A percentile compares a stretch with the other conserved stretches of the same genome.
These are phyloP conservation scores for Lucifuga dentata DNA, from an alignment of 2,113 vertebrate genomes.

Conservation along the genomic window DNA sequence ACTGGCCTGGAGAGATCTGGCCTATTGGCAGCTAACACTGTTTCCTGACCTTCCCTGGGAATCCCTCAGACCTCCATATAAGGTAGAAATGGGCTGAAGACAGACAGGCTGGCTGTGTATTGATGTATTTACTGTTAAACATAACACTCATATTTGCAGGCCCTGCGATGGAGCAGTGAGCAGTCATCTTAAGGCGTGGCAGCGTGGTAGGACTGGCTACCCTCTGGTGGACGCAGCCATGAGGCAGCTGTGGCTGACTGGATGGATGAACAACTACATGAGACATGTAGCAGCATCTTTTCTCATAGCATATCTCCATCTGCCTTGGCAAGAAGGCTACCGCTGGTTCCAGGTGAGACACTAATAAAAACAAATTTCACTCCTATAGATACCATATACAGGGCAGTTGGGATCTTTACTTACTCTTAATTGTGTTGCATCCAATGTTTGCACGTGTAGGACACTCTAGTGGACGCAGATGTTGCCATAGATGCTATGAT, in stretches of 20 bases:
- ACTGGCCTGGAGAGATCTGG: slow-evolving; percentile 81
- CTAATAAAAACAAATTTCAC: not conserved
- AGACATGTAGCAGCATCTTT: slow-evolving; percentile 81
- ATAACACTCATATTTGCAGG: slow-evolving; percentile 51
- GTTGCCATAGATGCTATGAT: slow-evolving; percentile 84
- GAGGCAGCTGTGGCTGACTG: slow-evolving; percentile 82
- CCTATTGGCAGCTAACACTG: slow-evolving; percentile 80
- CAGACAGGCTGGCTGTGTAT: not conserved
- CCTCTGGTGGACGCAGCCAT: slow-evolving; percentile 81
- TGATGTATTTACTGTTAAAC: not conserved
- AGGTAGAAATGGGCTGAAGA: slow-evolving; percentile 45
- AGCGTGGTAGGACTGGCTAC: slow-evolving; percentile 77
- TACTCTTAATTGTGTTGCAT: not conserved
- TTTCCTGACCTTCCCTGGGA: slow-evolving; percentile 82
- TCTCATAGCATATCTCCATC: slow-evolving; percentile 80
- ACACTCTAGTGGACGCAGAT: slow-evolving; percentile 83
- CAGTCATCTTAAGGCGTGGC: slow-evolving; percentile 77
- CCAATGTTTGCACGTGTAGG: slow-evolving; percentile 53
- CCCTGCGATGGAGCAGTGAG: slow-evolving; percentile 74
- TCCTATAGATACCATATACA: not conserved
- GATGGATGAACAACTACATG: slow-evolving; percentile 83
- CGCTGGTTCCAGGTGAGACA: slow-evolving; percentile 79
- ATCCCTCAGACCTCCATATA: slow-evolving; percentile 79
- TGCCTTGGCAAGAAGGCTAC: slow-evolving; percentile 82
- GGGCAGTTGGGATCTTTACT: too few relatives aligned